Conservation (phyloP, 1,140 invertebrate species). For the Apis dorsata region DNA sequence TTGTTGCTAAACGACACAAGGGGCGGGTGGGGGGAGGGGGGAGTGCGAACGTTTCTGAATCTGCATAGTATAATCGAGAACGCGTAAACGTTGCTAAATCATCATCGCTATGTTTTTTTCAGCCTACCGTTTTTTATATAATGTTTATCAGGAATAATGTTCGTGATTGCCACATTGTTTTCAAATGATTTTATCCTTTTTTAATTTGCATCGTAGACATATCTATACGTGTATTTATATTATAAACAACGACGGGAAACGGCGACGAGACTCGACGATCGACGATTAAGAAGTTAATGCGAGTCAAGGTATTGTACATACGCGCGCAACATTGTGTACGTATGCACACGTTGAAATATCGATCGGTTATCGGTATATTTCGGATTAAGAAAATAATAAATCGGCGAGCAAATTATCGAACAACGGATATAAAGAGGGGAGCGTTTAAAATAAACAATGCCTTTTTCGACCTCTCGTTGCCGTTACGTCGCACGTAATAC, state of each 20-base stretch:
- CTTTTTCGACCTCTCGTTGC: conserved; percentile 26
- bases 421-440: not conserved
- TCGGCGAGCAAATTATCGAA: conserved; percentile 10
- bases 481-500: conserved; percentile 17
- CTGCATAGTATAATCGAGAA: not conserved
- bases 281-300: not conserved
- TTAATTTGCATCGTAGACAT: not conserved
- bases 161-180: not conserved
- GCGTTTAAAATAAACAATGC: not conserved
- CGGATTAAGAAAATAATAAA: not conserved
- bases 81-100: not conserved
- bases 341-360: not conserved
- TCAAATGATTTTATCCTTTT: not conserved
- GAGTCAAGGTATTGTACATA: not conserved
- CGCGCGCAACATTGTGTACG: not conserved
- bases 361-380: conserved; percentile 4
- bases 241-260: conserved; percentile 31
- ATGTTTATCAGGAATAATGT: not conserved
- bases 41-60: not conserved
- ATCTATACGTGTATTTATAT: not conserved
- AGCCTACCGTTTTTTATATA: not conserved
- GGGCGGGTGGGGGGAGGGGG: not conserved
- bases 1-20: not conserved
- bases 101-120: too few species aligned
- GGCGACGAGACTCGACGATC: conserved; percentile 35